These are phyloP conservation scores for Micropoecilia bifurca DNA, from an alignment of 2,797 vertebrate species.

Conservation along the genomic window DNA sequence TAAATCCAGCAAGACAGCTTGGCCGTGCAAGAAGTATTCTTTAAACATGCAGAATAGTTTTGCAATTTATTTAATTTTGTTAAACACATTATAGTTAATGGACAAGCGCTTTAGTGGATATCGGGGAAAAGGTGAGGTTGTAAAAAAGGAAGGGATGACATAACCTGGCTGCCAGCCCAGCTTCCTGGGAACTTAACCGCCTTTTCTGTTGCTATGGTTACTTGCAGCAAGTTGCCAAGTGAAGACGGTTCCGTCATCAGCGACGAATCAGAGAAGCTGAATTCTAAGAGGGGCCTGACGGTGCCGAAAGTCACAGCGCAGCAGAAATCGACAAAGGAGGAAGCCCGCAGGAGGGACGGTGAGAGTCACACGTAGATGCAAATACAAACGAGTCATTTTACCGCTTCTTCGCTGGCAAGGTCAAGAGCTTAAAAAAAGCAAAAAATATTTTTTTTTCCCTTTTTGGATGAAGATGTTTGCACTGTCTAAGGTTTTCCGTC, in stretches of 20 bases:
- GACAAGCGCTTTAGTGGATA: conserved; percentile 10
- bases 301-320: conserved; percentile 90
- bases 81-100: conserved; percentile 28
- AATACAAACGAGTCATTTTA: conserved; percentile 53
- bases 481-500: conserved; percentile 21
- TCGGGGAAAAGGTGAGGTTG: conserved; percentile 55
- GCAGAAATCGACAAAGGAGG: conserved; percentile 92
- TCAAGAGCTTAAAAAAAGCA: conserved; percentile 42
- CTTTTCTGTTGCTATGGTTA: conserved; percentile 97
- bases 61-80: neutral
- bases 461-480: conserved; percentile 27
- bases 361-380: conserved; percentile 63
- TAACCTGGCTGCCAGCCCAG: conserved; percentile 84
- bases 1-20: neutral
- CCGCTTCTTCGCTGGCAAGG: conserved; percentile 33
- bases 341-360: conserved; percentile 90
- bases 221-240: conserved; percentile 93
- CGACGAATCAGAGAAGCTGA: conserved; percentile 92
- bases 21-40: neutral
- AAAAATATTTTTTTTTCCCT: neutral
- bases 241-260: conserved; percentile 97
- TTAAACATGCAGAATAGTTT: conserved; percentile 1
- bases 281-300: conserved; percentile 84
- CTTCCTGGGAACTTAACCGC: conserved; percentile 84
- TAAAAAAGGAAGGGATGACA: conserved; percentile 69